Conservation (phyloP, 2,888 invertebrate species). For the Tyria jacobaeae region DNA sequence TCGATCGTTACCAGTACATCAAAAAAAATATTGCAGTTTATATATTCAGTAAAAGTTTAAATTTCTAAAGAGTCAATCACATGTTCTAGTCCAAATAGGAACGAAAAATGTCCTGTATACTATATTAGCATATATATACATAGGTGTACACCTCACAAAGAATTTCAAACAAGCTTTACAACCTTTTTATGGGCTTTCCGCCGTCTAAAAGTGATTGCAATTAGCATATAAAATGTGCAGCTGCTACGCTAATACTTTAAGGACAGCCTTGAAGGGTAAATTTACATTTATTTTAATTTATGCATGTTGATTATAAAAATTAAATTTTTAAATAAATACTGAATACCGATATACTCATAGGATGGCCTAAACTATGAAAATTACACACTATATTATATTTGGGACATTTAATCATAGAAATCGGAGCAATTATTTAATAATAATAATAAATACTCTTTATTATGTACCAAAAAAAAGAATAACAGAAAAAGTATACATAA, state of each 20-base stretch:
- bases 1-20: not conserved
- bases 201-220: constrained; percentile 56
- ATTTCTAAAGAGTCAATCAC: constrained; percentile 5
- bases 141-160: constrained; percentile 24
- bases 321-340: no score
- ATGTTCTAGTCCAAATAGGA: constrained; percentile 11
- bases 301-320: not conserved
- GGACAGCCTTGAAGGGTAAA: constrained; percentile 33
- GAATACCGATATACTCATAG: no score
- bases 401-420: no score
- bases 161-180: constrained; percentile 41
- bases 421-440: no score
- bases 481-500: no score
- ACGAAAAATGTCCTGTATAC: constrained; percentile 5
- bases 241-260: constrained; percentile 54
- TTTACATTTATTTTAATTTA: constrained; percentile 7
- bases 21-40: not conserved
- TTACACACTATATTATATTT: no score
- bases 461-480: no score
- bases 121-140: constrained; percentile 15
- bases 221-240: constrained; percentile 64
- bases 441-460: no score
- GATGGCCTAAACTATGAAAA: no score
- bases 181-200: constrained; percentile 49
- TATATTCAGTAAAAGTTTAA: not conserved